Evolutionary conservation across 2,888 invertebrate species (phyloP).

Genomic region (Brenthis hecate): DNA sequence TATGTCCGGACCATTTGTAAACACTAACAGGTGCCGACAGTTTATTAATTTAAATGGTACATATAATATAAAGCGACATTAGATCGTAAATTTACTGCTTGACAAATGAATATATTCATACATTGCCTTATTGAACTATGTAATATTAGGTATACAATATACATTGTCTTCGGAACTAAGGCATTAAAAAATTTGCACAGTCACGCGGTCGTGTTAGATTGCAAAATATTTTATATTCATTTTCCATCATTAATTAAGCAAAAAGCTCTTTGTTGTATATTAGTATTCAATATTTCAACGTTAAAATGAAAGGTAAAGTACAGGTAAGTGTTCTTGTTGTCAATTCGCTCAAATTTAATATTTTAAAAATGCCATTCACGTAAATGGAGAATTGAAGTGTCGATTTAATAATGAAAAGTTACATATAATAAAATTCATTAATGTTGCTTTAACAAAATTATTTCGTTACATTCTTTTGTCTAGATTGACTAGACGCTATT

Average conservation of each 20-base stretch:
- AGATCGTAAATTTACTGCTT: constrained; percentile 12
- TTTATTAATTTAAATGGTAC: constrained; percentile 75
- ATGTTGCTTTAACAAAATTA: no score
- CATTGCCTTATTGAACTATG: not conserved
- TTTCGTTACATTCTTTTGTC: no score
- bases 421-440: not conserved
- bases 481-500: no score
- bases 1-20: constrained; percentile 79
- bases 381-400: constrained; percentile 4
- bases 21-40: constrained; percentile 76
- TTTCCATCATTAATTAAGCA: constrained; percentile 53
- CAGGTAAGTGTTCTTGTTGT: constrained; percentile 32
- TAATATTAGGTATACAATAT: not conserved
- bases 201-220: constrained; percentile 28
- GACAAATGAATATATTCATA: not conserved
- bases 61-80: constrained; percentile 24
- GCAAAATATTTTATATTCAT: constrained; percentile 40
- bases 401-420: constrained; percentile 6
- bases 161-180: not conserved
- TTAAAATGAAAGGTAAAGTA: constrained; percentile 46
- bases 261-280: constrained; percentile 55
- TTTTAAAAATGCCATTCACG: constrained; percentile 22
- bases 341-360: constrained; percentile 12
- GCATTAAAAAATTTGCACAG: constrained; percentile 12
- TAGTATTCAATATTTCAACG: constrained; percentile 52